These are phyloP conservation scores for Oreonectes daqikongensis DNA, from an alignment of 2,797 vertebrate species.

Conservation along the genomic window DNA sequence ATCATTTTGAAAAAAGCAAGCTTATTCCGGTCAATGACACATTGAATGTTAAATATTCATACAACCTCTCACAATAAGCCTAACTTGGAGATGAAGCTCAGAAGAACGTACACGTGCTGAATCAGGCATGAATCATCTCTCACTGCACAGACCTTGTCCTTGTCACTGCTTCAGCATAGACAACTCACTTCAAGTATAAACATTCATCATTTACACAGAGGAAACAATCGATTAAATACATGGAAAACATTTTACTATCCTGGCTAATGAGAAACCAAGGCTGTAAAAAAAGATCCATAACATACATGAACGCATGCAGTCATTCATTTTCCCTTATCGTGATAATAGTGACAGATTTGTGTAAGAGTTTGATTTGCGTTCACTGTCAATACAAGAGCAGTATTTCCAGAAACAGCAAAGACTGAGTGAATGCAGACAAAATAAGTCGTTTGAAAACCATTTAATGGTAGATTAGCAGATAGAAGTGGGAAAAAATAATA, in stretches of 20 bases:
- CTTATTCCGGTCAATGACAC: constrained; percentile 3
- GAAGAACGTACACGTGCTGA: not conserved
- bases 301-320: not conserved
- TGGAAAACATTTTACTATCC: not conserved
- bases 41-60: not conserved
- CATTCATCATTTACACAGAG: constrained; percentile 17
- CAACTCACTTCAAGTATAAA: constrained; percentile 23
- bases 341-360: not conserved
- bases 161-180: constrained; percentile 4
- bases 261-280: not conserved
- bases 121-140: not conserved
- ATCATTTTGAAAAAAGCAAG: not conserved
- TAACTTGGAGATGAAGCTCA: constrained; percentile 13
- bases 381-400: not conserved
- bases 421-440: not conserved
- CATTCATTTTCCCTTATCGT: not conserved
- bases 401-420: not conserved
- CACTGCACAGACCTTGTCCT: not conserved
- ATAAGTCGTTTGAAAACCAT: not conserved
- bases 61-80: not conserved
- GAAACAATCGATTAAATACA: constrained; percentile 14
- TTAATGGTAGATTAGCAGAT: not conserved
- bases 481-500: not conserved
- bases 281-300: not conserved
- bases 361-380: not conserved